Conservation (phyloP, 2,888 invertebrate species). For the Tuberolachnus salignus region DNA sequence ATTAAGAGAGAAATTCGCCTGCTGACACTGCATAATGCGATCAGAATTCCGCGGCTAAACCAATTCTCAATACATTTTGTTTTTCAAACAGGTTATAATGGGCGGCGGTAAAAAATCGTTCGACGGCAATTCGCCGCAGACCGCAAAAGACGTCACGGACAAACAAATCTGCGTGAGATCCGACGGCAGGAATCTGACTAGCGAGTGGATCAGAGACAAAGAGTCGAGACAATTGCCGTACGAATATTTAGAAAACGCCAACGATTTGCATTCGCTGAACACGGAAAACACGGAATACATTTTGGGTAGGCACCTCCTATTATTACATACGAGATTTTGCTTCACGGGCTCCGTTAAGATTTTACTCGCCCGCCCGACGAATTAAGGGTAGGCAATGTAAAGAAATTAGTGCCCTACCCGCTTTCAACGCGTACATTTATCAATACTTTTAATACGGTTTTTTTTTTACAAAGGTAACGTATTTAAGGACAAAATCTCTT, state of each 20-base stretch:
- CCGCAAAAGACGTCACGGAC: slow-evolving; percentile 64
- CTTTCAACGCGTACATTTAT: too few species aligned
- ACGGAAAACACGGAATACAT: slow-evolving; percentile 73
- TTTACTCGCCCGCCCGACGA: too few species aligned
- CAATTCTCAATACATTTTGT: background rate
- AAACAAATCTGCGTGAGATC: slow-evolving; percentile 71
- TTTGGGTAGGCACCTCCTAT: slow-evolving; percentile 71
- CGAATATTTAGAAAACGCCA: slow-evolving; percentile 72
- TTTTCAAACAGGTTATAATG: slow-evolving; percentile 73
- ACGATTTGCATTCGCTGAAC: slow-evolving; percentile 70
- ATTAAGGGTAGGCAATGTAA: too few species aligned
- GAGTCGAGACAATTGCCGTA: slow-evolving; percentile 65
- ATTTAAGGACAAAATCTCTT: too few species aligned
- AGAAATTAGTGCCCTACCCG: too few species aligned
- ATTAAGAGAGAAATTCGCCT: too few species aligned
- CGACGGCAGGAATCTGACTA: slow-evolving; percentile 77
- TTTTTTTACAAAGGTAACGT: too few species aligned
- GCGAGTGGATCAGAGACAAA: slow-evolving; percentile 73
- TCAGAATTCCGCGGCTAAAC: too few species aligned
- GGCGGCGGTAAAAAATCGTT: slow-evolving; percentile 82
- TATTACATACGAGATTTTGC: too few species aligned
- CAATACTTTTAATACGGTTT: too few species aligned
- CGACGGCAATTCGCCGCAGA: slow-evolving; percentile 66
- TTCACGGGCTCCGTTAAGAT: too few species aligned
- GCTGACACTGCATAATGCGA: too few species aligned